Conservation (phyloP, 2,888 invertebrate species). For the Hypomecis punctinalis region DNA sequence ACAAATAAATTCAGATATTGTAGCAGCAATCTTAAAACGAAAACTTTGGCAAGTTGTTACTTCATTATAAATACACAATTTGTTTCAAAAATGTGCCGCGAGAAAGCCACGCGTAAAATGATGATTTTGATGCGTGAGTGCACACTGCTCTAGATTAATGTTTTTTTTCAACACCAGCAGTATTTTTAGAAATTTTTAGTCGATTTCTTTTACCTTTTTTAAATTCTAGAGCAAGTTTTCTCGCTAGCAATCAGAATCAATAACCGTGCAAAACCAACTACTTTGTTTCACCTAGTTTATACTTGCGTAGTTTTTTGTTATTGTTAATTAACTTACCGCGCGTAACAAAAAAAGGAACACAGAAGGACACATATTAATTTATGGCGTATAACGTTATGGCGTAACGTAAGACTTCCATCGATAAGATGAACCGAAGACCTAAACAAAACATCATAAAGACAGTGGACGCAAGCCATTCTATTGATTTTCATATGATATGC, state of each 20-base stretch:
- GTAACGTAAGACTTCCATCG: too few relatives aligned
- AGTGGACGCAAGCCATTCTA: too few relatives aligned
- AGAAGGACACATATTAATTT: too few relatives aligned
- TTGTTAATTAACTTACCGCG: too few relatives aligned
- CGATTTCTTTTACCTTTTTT: slow-evolving; percentile 6
- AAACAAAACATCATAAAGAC: too few relatives aligned
- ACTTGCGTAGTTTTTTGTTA: background rate
- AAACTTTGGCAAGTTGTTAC: too few relatives aligned
- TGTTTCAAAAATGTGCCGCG: slow-evolving; percentile 23
- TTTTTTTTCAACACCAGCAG: slow-evolving; percentile 44
- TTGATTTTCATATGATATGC: too few relatives aligned
- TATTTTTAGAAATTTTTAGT: slow-evolving; percentile 33
- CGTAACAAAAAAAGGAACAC: too few relatives aligned
- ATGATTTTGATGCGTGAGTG: slow-evolving; percentile 42
- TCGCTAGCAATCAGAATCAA: background rate
- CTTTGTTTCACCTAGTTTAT: background rate
- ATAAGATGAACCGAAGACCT: too few relatives aligned
- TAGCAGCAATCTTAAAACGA: too few relatives aligned
- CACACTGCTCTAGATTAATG: slow-evolving; percentile 48
- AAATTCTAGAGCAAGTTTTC: background rate
- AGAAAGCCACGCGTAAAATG: slow-evolving; percentile 42
- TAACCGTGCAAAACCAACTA: background rate
- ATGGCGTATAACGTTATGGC: too few relatives aligned
- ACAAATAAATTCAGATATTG: too few relatives aligned
- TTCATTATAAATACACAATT: slow-evolving; percentile 7